These are phyloP conservation scores for Herpailurus yagouaroundi DNA, from an alignment of 2,113 vertebrate species.

Conservation along the genomic window DNA sequence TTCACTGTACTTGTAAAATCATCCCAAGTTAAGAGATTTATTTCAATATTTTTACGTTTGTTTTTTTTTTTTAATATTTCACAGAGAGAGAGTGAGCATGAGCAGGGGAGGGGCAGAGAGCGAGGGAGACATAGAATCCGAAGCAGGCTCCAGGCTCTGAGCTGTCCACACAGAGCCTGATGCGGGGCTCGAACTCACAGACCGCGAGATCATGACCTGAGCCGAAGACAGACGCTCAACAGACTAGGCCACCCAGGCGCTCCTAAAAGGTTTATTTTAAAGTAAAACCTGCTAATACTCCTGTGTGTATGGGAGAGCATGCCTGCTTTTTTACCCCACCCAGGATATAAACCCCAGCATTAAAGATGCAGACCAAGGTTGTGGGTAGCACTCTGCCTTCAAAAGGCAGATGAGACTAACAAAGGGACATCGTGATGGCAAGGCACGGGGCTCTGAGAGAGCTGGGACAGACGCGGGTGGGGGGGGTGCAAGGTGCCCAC, in stretches of 20 bases:
- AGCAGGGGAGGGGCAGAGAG: no score
- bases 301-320: neutral
- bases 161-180: no score
- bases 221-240: no score
- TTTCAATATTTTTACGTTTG: neutral
- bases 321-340: neutral
- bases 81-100: no score
- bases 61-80: no score
- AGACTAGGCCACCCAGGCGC: no score
- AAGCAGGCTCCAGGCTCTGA: no score
- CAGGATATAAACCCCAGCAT: neutral
- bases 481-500: neutral
- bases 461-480: neutral
- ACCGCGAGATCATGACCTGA: no score
- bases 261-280: neutral
- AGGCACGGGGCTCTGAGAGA: neutral
- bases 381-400: neutral
- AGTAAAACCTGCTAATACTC: neutral
- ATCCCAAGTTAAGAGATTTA: neutral
- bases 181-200: no score
- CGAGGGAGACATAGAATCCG: no score
- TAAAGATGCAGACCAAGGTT: neutral
- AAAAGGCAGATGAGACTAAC: neutral
- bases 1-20: neutral
- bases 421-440: neutral